Percentiles rank a stretch among this genome's conserved stretches.
Conservation (phyloP, 2,888 invertebrate genomes). For the Ophion ventricosus region DNA sequence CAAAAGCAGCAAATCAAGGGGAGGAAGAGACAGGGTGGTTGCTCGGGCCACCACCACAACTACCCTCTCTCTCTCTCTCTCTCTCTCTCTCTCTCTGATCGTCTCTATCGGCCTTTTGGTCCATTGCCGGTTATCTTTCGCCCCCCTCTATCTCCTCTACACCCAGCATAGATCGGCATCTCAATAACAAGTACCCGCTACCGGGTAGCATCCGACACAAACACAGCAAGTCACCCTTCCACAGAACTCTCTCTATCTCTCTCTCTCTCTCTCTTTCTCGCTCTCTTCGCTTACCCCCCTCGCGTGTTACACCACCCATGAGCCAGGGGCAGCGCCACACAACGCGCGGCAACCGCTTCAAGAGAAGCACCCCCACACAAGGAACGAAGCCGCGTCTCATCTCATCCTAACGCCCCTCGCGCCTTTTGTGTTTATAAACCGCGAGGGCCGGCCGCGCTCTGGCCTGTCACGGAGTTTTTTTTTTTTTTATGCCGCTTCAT, state of each 20-base stretch:
- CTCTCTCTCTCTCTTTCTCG: conserved; percentile 38
- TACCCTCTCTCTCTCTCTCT: conserved; percentile 54
- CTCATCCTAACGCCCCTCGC: conserved; percentile 41
- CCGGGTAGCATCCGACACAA: conserved; percentile 82
- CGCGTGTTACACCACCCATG: conserved; percentile 34
- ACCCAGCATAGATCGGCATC: conserved; percentile 72
- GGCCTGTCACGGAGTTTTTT: conserved; percentile 36
- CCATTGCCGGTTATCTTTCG: conserved; percentile 46
- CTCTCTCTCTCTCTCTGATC: conserved; percentile 52
- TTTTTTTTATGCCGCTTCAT: conserved; percentile 10
- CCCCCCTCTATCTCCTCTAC: conserved; percentile 59
- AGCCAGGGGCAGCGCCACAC: conserved; percentile 48
- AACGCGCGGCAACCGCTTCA: conserved; percentile 46
- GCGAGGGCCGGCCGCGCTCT: conserved; percentile 19
- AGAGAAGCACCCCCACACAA: conserved; percentile 44
- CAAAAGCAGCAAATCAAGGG: conserved; percentile 35
- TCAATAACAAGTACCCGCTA: conserved; percentile 82
- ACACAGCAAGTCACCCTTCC: conserved; percentile 78
- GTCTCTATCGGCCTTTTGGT: conserved; percentile 36
- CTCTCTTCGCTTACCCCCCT: conserved; percentile 29
- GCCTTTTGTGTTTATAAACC: conserved; percentile 51
- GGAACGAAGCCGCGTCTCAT: conserved; percentile 36
- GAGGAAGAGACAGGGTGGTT: conserved; percentile 50
- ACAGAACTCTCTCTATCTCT: conserved; percentile 46
- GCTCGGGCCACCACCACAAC: conserved; percentile 56